phyloP scores from a whole-genome alignment of 2,797 vertebrate species.

The Momotus momota region DNA sequence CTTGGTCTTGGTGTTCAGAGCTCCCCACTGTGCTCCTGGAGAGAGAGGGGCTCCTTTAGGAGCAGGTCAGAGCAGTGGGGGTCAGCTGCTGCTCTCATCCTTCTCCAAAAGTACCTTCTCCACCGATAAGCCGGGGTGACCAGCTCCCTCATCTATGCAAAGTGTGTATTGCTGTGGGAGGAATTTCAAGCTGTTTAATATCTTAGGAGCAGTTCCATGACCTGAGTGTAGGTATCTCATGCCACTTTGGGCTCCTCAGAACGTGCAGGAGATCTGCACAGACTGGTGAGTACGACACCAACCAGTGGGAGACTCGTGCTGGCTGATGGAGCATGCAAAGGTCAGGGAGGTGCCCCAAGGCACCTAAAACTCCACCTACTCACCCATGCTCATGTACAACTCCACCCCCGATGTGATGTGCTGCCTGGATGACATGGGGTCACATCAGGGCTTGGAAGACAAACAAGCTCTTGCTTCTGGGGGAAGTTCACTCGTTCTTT shows the following conservation, averaged over 20 bases:
- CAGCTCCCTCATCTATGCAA: background rate
- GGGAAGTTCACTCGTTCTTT: background rate
- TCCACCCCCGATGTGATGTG: fast-evolving
- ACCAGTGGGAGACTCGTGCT: background rate
- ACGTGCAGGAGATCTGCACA: background rate
- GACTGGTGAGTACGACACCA: background rate
- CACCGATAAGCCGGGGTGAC: background rate
- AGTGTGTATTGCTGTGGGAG: fast-evolving
- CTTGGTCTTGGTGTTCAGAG: background rate
- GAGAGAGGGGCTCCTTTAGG: background rate
- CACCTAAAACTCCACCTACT: background rate
- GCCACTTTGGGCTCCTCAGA: background rate
- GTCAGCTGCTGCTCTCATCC: background rate
- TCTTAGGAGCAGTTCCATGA: background rate
- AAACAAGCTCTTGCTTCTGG: background rate
- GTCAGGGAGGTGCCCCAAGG: background rate
- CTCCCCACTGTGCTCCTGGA: fast-evolving
- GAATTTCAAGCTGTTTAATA: background rate
- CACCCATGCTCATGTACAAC: background rate
- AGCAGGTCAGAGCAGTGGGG: background rate
- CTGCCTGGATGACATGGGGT: background rate
- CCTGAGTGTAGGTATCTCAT: fast-evolving
- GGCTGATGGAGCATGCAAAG: background rate
- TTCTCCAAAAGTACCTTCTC: background rate
- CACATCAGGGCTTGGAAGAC: background rate